These are phyloP conservation scores for Calosoma granatense DNA, from an alignment of 1,140 invertebrate genomes.

Conservation along the genomic window DNA sequence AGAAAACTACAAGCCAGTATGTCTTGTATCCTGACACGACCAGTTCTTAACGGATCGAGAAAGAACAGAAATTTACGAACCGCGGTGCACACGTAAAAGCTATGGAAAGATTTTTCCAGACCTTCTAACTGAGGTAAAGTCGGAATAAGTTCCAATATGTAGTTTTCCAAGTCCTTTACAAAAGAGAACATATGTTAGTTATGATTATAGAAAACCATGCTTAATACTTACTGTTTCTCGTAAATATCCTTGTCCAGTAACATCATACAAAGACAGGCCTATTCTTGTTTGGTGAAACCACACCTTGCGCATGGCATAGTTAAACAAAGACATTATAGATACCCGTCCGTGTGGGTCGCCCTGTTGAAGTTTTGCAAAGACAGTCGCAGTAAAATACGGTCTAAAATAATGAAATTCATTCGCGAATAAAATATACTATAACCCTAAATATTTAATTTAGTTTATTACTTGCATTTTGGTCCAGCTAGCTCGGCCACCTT, in stretches of 20 bases:
- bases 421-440: constrained; percentile 17
- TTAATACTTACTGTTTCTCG: constrained; percentile 60
- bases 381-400: constrained; percentile 71
- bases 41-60: constrained; percentile 78
- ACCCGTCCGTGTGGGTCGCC: constrained; percentile 74
- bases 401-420: constrained; percentile 36
- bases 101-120: constrained; percentile 86
- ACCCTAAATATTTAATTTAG: not conserved
- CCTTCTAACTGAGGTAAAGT: constrained; percentile 81
- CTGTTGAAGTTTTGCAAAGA: constrained; percentile 79
- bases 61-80: constrained; percentile 95
- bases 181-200: constrained; percentile 16
- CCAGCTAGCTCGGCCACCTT: constrained; percentile 61
- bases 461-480: constrained; percentile 50
- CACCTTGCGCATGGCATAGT: constrained; percentile 90
- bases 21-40: constrained; percentile 81
- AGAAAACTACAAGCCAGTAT: constrained; percentile 85
- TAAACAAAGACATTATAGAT: constrained; percentile 77
- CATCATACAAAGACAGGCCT: constrained; percentile 86
- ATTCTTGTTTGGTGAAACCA: constrained; percentile 91
- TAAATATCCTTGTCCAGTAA: constrained; percentile 83
- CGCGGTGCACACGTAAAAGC: constrained; percentile 93
- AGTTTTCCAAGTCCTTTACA: constrained; percentile 84
- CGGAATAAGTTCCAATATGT: constrained; percentile 86
- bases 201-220: not conserved